phyloP scores from a whole-genome alignment of 2,113 vertebrate genomes.

The Scartelaos histophorus region DNA sequence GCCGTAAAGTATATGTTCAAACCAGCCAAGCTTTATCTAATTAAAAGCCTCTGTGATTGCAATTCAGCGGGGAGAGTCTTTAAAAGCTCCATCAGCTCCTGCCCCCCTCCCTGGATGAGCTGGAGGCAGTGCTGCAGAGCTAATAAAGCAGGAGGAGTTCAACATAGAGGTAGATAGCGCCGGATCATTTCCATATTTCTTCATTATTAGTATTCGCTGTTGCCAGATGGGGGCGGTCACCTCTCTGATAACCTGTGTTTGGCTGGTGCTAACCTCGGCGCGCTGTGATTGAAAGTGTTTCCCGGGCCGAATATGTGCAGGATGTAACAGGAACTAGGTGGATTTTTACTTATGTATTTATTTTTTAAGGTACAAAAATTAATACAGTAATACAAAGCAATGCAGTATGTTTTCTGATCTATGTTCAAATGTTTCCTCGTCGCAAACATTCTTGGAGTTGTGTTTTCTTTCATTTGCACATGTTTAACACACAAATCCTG shows the following conservation, averaged over 20 bases:
- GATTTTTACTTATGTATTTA: too few relatives aligned
- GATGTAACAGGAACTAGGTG: not conserved
- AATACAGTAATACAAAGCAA: not conserved
- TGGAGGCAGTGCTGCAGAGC: conserved; percentile 39
- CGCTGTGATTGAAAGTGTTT: conserved; percentile 2
- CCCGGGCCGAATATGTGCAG: not conserved
- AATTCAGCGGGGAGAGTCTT: conserved; percentile 71
- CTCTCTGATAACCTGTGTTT: conserved; percentile 30
- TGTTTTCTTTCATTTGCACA: too few relatives aligned
- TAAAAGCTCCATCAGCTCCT: conserved; percentile 66
- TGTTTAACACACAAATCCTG: too few relatives aligned
- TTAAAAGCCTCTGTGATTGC: conserved; percentile 74
- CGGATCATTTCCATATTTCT: conserved; percentile 53
- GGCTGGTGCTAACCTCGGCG: conserved; percentile 21
- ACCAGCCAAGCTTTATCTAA: conserved; percentile 73
- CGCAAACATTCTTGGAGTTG: too few relatives aligned
- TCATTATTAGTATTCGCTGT: conserved; percentile 13
- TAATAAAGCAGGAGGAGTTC: conserved; percentile 60
- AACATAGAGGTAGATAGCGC: conserved; percentile 37
- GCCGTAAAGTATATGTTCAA: conserved; percentile 72
- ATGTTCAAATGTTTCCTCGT: too few relatives aligned
- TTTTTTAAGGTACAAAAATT: not conserved
- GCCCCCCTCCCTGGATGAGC: conserved; percentile 7
- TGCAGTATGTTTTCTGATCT: too few relatives aligned
- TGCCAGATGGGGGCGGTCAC: conserved; percentile 39